These are phyloP conservation scores for Phalacrocorax pelagicus DNA, from an alignment of 2,113 vertebrate genomes.

Conservation along the genomic window DNA sequence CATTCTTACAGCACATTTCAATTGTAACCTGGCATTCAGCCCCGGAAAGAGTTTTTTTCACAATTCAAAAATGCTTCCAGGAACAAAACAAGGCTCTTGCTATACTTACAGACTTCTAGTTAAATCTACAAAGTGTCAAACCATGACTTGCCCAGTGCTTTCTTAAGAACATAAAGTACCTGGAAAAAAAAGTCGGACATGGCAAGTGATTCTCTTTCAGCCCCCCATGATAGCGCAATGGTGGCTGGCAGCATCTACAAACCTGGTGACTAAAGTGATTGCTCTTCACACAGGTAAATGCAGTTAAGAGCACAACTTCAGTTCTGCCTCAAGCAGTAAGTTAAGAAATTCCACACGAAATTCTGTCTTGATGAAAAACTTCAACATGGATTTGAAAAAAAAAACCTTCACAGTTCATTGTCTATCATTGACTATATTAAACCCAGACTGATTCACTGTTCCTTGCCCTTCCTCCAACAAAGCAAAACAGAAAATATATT, in stretches of 20 bases:
- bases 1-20: neutral
- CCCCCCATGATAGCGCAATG: fast-evolving
- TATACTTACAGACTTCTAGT: neutral
- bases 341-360: neutral
- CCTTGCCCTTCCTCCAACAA: neutral
- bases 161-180: neutral
- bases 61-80: neutral
- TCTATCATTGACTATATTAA: neutral
- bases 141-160: neutral
- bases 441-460: neutral
- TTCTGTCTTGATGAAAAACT: neutral
- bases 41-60: neutral
- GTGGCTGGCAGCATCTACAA: neutral
- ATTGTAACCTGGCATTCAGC: neutral
- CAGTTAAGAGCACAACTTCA: neutral
- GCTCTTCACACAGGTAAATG: neutral
- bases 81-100: neutral
- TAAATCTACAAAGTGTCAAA: neutral
- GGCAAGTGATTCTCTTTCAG: neutral
- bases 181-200: neutral
- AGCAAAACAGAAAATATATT: neutral
- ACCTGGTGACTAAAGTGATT: neutral
- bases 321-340: neutral
- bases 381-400: neutral
- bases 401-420: neutral